Percentiles rank a stretch among this genome's conserved stretches.
These are phyloP conservation scores for Ptychodera flava DNA, from an alignment of 35 echinoderm and acorn worm species.

Conservation along the genomic window DNA sequence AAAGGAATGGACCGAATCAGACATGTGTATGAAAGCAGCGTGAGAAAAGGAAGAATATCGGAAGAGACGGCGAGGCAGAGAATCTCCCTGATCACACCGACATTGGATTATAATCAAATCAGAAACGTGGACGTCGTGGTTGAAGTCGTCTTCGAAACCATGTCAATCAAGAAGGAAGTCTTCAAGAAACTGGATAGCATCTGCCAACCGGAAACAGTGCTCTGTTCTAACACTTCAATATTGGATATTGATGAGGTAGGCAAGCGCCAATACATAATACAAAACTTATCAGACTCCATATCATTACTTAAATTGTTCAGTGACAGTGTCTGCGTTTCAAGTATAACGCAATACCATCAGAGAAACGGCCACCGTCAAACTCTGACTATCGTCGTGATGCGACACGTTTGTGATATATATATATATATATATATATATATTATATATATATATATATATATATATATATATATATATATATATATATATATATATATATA, in stretches of 20 bases:
- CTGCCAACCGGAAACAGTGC: conserved; percentile 71
- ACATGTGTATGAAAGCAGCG: conserved; percentile 15
- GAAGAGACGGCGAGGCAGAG: conserved; percentile 24
- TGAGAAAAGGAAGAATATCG: conserved; percentile 48
- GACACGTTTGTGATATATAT: no score
- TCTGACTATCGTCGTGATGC: background rate
- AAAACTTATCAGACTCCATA: background rate
- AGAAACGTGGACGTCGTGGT: conserved; percentile 72
- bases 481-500: no score
- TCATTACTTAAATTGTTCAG: background rate
- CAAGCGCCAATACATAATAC: background rate
- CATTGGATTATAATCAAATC: conserved; percentile 59
- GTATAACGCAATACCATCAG: no score
- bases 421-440: no score
- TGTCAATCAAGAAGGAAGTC: conserved; percentile 81
- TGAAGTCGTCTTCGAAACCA: conserved; percentile 90
- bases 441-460: no score
- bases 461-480: no score
- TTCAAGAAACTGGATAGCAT: conserved; percentile 60
- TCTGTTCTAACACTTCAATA: conserved; percentile 82
- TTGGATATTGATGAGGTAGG: conserved; percentile 93
- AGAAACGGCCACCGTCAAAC: no score
- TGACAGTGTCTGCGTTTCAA: no score
- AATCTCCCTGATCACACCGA: conserved; percentile 59
- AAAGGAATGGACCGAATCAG: conserved; percentile 41